Conservation (phyloP, 1,140 invertebrate genomes). For the Periplaneta americana region DNA sequence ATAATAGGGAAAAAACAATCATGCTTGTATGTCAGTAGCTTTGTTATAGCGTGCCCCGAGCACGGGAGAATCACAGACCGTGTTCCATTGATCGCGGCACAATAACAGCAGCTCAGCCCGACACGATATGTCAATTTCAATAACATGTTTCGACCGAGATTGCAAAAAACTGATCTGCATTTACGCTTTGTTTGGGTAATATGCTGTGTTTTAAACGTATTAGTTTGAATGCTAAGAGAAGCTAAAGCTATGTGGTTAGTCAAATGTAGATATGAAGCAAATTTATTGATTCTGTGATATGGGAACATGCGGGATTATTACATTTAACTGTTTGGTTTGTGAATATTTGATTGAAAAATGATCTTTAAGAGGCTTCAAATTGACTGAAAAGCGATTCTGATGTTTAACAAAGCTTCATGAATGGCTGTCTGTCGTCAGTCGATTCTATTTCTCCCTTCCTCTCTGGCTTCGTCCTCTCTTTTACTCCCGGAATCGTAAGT, state of each 20-base stretch:
- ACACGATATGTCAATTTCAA: neutral
- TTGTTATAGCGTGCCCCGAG: neutral
- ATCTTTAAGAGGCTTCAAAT: too few species aligned
- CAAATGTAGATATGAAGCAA: neutral
- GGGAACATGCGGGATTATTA: too few species aligned
- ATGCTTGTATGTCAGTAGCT: neutral
- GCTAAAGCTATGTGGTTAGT: neutral
- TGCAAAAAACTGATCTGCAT: neutral
- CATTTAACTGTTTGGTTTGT: too few species aligned
- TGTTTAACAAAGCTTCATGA: too few species aligned
- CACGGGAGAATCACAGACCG: neutral
- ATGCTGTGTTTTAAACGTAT: neutral
- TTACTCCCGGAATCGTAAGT: too few species aligned
- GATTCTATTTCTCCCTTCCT: too few species aligned
- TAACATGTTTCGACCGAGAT: neutral
- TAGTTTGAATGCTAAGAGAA: neutral
- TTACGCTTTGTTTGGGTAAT: neutral
- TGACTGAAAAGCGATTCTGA: too few species aligned
- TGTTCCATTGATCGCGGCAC: neutral
- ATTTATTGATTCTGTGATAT: neutral
- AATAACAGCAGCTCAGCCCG: neutral
- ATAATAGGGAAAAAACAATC: neutral
- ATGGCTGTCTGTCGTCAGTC: too few species aligned
- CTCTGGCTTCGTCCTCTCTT: too few species aligned
- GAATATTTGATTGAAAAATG: too few species aligned